phyloP scores from a whole-genome alignment of 2,113 vertebrate species.

The Pseudopipra pipra region DNA sequence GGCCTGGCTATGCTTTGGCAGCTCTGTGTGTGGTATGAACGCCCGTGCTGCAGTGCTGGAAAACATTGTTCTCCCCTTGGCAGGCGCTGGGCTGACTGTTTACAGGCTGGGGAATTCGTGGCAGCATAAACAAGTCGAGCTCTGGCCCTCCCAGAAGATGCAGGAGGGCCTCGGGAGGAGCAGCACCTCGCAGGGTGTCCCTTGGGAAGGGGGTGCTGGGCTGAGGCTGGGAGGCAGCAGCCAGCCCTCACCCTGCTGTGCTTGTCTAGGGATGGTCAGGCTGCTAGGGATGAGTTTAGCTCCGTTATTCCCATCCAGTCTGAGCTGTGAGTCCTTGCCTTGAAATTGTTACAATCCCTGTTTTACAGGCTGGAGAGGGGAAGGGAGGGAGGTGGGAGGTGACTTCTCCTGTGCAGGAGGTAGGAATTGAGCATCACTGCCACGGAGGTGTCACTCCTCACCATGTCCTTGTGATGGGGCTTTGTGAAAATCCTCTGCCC shows the following conservation, averaged over 20 bases:
- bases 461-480: accelerated
- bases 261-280: background rate
- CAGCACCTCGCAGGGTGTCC: background rate
- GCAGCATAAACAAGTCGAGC: slow-evolving; percentile 7
- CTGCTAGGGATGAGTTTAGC: background rate
- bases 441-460: accelerated
- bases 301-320: background rate
- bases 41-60: background rate
- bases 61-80: slow-evolving; percentile 45
- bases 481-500: background rate
- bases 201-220: background rate
- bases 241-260: background rate
- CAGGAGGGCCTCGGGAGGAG: background rate
- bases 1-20: slow-evolving; percentile 10
- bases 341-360: background rate
- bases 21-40: background rate
- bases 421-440: background rate
- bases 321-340: accelerated
- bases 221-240: background rate
- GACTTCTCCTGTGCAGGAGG: background rate
- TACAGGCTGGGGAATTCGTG: background rate
- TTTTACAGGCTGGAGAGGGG: background rate
- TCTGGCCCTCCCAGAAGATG: background rate
- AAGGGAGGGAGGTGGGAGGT: background rate
- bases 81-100: slow-evolving; percentile 25